Conservation (phyloP, 1,140 invertebrate genomes). For the Scaptomyza pallida region DNA sequence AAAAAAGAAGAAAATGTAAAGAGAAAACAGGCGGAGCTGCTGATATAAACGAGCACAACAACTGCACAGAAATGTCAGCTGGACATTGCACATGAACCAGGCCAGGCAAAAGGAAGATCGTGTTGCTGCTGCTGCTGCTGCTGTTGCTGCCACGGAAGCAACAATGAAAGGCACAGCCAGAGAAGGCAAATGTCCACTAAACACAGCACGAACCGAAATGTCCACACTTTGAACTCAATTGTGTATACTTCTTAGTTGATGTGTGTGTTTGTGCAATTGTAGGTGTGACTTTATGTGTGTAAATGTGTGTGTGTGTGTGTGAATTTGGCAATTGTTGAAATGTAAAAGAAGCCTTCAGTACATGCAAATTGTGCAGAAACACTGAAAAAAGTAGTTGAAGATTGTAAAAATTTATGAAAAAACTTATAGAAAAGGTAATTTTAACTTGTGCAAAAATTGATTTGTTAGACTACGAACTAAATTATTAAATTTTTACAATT, state of each 20-base stretch:
- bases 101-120: slow-evolving; percentile 30
- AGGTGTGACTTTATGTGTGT: slow-evolving; percentile 15
- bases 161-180: slow-evolving; percentile 42
- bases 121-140: slow-evolving; percentile 19
- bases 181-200: slow-evolving; percentile 49
- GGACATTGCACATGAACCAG: slow-evolving; percentile 44
- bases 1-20: slow-evolving; percentile 6
- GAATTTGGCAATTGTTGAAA: slow-evolving; percentile 38
- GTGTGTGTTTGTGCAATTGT: slow-evolving; percentile 18
- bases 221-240: slow-evolving; percentile 71
- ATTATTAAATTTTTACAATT: no score
- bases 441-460: no score
- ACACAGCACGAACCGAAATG: slow-evolving; percentile 52
- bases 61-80: slow-evolving; percentile 53
- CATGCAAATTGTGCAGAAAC: slow-evolving; percentile 57
- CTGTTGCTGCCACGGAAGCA: slow-evolving; percentile 59
- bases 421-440: no score
- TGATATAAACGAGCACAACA: slow-evolving; percentile 33
- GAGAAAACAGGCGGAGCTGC: slow-evolving; percentile 36
- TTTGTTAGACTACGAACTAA: no score
- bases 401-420: no score
- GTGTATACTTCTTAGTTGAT: slow-evolving; percentile 8
- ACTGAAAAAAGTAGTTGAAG: slow-evolving; percentile 34
- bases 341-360: slow-evolving; percentile 6
- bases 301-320: slow-evolving; percentile 1